Evolutionary conservation across 1,140 invertebrate species (phyloP), one percentile per base, ranked within the genome.

Genomic region (Papilio polyxenes): DNA sequence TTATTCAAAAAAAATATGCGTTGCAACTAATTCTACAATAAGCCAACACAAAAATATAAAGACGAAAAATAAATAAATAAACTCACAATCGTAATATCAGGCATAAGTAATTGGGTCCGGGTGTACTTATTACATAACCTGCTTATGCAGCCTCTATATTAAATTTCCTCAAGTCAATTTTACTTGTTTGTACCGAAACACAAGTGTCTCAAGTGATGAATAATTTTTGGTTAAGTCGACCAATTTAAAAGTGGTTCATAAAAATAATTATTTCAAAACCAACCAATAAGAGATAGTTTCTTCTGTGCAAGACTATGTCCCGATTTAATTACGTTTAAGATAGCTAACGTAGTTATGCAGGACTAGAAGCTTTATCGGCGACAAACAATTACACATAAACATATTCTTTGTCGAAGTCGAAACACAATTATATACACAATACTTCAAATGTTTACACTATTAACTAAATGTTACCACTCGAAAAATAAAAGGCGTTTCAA

Each of bases 361-460:
- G 13, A 72, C 65, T 72, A 13, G 11, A 17, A 15, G 11, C 65
- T 72, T 72, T 72, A 72, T 72, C 65, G 4, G 65, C 65, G 23
- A 40, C 31, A 72, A 72, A 72, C 65, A 72, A 72, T 72, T 37
- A 10, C 15, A 72, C 31, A 72, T 2, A 72, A 72, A 72, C 65
- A 72, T 11, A 59, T 62, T 23, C 59, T 23, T 62, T n/a, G 59
- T 8, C n/a, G 59, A 20, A 62, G 59, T 5, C 20, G 56, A n/a
- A 59, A 59, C 56, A 20, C 59, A 62, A 6, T 20, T 20, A 62
- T 17, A 20, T 23, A 62, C 59, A 62, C n/a, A 62, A 20, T 17
- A 37, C 31, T 37, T 37, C 31, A 37, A 72, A 40, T 72, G 65
- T 72, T 72, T 72, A 72, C 65, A 72, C 65, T 37, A 72, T 72